Conservation (phyloP, 2,113 vertebrate genomes). For the Spea multiplicata region DNA sequence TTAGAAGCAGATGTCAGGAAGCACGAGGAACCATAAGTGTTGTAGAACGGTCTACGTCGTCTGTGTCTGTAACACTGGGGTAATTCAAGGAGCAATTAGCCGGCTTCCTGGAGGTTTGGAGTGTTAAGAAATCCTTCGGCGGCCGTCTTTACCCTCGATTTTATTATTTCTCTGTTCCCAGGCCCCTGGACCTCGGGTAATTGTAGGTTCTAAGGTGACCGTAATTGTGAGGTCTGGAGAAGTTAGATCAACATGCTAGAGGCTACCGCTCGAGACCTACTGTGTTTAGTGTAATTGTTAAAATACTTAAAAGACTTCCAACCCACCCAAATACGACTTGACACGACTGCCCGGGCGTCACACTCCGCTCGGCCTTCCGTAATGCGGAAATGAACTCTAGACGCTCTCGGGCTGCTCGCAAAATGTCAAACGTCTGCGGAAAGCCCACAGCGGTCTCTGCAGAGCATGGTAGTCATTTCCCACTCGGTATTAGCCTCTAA, state of each 20-base stretch:
- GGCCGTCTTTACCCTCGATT: constrained; percentile 33
- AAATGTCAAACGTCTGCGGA: constrained; percentile 10
- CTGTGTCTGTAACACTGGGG: constrained; percentile 32
- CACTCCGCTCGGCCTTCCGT: neutral
- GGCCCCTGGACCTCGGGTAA: constrained; percentile 25
- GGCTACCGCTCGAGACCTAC: constrained; percentile 30
- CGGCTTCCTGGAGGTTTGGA: constrained; percentile 47
- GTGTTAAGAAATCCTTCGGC: constrained; percentile 47
- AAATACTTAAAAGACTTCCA: neutral
- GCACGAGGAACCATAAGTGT: constrained; percentile 51
- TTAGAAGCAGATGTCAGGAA: constrained; percentile 65
- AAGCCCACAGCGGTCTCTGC: neutral
- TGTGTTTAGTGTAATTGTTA: constrained; percentile 10
- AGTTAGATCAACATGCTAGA: constrained; percentile 31
- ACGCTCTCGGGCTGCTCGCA: neutral
- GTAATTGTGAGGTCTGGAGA: constrained; percentile 38
- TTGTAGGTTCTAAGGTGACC: constrained; percentile 46
- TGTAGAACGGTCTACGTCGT: constrained; percentile 51
- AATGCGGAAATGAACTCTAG: constrained; percentile 21
- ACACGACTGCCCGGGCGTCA: neutral
- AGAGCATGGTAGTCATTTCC: neutral
- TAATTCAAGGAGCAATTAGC: constrained; percentile 42
- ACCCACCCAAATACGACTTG: neutral
- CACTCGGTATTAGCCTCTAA: too few relatives aligned
- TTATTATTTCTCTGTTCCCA: constrained; percentile 13